Evolutionary conservation across 1,140 invertebrate genomes (phyloP).

Genomic region (Pseudomyrmex gracilis): DNA sequence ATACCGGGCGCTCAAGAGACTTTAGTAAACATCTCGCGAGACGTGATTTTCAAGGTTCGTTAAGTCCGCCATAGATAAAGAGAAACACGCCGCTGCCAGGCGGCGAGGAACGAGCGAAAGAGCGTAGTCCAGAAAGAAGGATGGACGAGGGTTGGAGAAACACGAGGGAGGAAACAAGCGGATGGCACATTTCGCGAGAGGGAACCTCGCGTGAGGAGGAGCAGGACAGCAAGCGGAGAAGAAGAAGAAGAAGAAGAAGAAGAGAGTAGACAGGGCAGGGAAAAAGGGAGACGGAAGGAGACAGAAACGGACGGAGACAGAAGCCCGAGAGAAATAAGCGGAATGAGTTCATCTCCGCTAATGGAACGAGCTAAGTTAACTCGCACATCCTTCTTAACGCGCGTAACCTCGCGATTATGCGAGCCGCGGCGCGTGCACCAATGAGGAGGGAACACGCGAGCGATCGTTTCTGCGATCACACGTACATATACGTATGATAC

Average conservation of each 20-base stretch:
- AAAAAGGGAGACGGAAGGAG: slow-evolving; percentile 43
- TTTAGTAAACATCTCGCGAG: slow-evolving; percentile 76
- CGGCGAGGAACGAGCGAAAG: slow-evolving; percentile 51
- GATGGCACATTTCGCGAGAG: slow-evolving; percentile 41
- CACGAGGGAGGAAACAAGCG: background rate
- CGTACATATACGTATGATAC: background rate
- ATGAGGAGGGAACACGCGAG: slow-evolving; percentile 19
- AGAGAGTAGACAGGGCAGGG: background rate
- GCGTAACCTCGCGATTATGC: slow-evolving; percentile 78
- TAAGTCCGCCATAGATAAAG: slow-evolving; percentile 74
- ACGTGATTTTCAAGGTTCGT: slow-evolving; percentile 81
- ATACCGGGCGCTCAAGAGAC: slow-evolving; percentile 9
- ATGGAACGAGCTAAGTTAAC: slow-evolving; percentile 84
- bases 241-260: slow-evolving; percentile 28
- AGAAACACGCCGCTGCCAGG: slow-evolving; percentile 54
- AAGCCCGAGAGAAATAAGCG: slow-evolving; percentile 65
- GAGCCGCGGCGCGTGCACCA: slow-evolving; percentile 46
- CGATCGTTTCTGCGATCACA: slow-evolving; percentile 49
- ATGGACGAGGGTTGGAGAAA: slow-evolving; percentile 15
- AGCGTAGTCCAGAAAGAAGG: slow-evolving; percentile 50
- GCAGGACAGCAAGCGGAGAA: slow-evolving; percentile 17
- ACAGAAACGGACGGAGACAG: slow-evolving; percentile 24
- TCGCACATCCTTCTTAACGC: slow-evolving; percentile 85
- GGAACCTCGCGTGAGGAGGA: slow-evolving; percentile 15
- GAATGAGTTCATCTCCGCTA: slow-evolving; percentile 85